These are phyloP conservation scores for Calidris pygmaea DNA, from an alignment of 2,113 vertebrate species.

Conservation along the genomic window DNA sequence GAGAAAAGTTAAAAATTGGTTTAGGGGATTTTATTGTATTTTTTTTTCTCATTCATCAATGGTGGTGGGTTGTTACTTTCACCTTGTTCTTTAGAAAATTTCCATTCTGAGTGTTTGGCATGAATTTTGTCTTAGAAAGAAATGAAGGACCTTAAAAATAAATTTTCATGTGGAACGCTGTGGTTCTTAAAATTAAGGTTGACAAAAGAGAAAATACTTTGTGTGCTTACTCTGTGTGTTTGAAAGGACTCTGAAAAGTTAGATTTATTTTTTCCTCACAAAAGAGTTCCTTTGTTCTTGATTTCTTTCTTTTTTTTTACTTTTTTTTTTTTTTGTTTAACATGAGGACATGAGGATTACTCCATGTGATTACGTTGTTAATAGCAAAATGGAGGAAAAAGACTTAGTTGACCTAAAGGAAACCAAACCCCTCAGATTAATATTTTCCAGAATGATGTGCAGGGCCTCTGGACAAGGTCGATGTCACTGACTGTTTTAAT, in stretches of 20 bases:
- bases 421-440: background rate
- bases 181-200: background rate
- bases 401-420: background rate
- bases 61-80: background rate
- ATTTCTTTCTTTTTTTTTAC: background rate
- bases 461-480: background rate
- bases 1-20: background rate
- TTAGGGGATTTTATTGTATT: background rate
- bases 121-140: background rate
- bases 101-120: background rate
- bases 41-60: background rate
- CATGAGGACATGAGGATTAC: background rate
- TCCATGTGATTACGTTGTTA: background rate
- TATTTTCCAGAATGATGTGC: background rate
- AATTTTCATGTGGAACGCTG: background rate
- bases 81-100: conserved; percentile 20
- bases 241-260: background rate
- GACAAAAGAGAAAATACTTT: background rate
- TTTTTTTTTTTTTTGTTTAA: background rate
- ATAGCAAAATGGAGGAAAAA: background rate
- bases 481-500: background rate
- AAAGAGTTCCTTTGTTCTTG: background rate
- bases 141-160: background rate
- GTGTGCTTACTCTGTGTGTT: background rate
- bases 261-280: background rate